phyloP scores from a whole-genome alignment of 1,140 invertebrate genomes.

The Drosophila seguyi region DNA sequence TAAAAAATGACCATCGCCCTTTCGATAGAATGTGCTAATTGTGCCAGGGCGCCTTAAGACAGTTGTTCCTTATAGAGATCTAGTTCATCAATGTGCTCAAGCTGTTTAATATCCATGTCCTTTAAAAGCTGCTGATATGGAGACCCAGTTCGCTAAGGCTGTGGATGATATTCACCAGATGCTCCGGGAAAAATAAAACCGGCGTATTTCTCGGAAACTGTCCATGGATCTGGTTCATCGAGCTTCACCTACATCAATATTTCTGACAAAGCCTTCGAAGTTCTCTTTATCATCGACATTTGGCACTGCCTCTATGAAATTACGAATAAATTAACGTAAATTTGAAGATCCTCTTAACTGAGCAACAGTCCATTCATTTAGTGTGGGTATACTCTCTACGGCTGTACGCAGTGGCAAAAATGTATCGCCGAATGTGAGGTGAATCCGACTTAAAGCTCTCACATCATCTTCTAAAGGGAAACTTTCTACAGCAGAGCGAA shows the following conservation, averaged over 20 bases:
- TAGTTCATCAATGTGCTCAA: slow-evolving; percentile 69
- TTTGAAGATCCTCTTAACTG: slow-evolving; percentile 47
- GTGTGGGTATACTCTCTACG: slow-evolving; percentile 87
- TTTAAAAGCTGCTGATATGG: slow-evolving; percentile 77
- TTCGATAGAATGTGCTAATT: slow-evolving; percentile 89
- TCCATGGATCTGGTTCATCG: slow-evolving; percentile 53
- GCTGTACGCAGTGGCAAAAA: slow-evolving; percentile 87
- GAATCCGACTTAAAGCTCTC: slow-evolving; percentile 46
- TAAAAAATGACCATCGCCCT: slow-evolving; percentile 92
- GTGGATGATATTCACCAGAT: slow-evolving; percentile 41
- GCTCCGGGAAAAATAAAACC: slow-evolving; percentile 80
- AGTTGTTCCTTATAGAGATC: slow-evolving; percentile 53
- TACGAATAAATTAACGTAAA: slow-evolving; percentile 85
- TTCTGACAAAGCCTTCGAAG: slow-evolving; percentile 25
- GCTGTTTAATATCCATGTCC: slow-evolving; percentile 48
- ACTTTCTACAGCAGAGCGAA: slow-evolving; percentile 87
- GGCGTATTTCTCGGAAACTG: slow-evolving; percentile 80
- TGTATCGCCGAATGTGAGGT: slow-evolving; percentile 64
- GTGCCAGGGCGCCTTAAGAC: slow-evolving; percentile 59
- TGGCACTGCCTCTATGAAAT: slow-evolving; percentile 88
- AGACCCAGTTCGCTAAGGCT: slow-evolving; percentile 76
- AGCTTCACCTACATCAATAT: slow-evolving; percentile 28
- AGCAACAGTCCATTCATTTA: slow-evolving; percentile 48
- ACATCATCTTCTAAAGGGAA: slow-evolving; percentile 72
- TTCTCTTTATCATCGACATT: slow-evolving; percentile 40